Conservation (phyloP, 2,113 vertebrate species). For the Formicarius rufipectus region DNA sequence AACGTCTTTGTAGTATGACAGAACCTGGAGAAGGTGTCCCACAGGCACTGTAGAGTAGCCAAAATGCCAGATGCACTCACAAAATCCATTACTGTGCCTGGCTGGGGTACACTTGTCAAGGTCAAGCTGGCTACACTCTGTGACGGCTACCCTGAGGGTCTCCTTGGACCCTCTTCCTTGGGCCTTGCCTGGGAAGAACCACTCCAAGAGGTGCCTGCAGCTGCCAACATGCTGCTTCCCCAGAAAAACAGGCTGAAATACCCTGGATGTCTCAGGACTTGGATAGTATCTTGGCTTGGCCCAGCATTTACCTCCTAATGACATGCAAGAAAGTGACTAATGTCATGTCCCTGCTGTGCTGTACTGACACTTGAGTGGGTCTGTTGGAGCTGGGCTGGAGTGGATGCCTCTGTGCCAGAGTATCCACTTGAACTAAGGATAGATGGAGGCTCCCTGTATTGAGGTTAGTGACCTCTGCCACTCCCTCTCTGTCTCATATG, state of each 20-base stretch:
- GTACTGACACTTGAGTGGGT: background rate
- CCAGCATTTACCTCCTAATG: background rate
- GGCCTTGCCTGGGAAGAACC: background rate
- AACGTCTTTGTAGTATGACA: background rate
- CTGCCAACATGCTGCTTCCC: fast-evolving
- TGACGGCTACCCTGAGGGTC: background rate
- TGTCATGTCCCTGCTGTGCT: background rate
- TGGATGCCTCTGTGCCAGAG: background rate
- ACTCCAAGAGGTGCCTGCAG: background rate
- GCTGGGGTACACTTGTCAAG: background rate
- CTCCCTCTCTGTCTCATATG: background rate
- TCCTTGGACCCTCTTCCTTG: background rate
- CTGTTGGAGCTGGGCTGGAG: background rate
- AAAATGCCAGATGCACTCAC: constrained; percentile 7
- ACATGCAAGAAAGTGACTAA: background rate
- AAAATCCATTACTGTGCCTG: background rate
- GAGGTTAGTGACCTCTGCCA: background rate
- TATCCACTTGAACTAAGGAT: background rate
- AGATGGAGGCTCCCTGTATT: background rate
- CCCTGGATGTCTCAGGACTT: background rate
- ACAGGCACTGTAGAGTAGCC: background rate
- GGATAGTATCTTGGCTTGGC: background rate
- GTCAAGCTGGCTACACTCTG: background rate
- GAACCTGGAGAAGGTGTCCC: background rate
- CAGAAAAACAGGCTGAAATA: background rate